A percentile compares a stretch with the other conserved stretches of the same genome.
These are phyloP conservation scores for Mormoops blainvillei DNA, from an alignment of 2,113 vertebrate species.

Conservation along the genomic window DNA sequence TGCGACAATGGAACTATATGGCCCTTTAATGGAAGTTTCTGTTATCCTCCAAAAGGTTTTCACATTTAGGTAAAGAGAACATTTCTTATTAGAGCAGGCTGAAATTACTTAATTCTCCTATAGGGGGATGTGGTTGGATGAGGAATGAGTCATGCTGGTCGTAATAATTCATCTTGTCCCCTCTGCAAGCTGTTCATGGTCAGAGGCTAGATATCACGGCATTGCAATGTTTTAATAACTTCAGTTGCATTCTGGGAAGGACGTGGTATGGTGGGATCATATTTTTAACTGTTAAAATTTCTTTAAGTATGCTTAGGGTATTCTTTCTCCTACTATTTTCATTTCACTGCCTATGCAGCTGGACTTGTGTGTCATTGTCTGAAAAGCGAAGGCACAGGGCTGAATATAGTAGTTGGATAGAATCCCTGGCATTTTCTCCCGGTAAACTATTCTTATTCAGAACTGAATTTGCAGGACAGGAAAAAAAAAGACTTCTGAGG, in stretches of 20 bases:
- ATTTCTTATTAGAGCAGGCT: conserved; percentile 7
- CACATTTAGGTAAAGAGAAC: neutral
- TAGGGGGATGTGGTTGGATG: neutral
- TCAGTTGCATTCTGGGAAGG: neutral
- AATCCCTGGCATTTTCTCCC: neutral
- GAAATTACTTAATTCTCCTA: neutral
- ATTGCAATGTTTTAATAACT: neutral
- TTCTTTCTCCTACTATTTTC: neutral
- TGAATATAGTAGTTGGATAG: neutral
- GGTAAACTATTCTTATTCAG: neutral
- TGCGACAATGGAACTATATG: neutral
- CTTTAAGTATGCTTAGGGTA: neutral
- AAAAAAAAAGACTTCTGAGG: neutral
- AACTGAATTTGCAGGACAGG: neutral
- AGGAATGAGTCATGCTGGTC: neutral
- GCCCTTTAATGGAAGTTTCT: neutral
- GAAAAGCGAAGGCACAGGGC: neutral
- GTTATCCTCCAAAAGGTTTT: neutral
- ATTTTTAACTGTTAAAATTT: neutral
- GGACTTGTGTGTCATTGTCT: neutral
- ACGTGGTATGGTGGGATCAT: neutral
- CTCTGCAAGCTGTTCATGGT: neutral
- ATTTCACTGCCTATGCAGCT: neutral
- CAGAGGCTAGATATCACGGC: neutral
- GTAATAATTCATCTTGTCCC: neutral